Percentiles rank a stretch among this genome's conserved stretches.
These are phyloP conservation scores for Menura novaehollandiae DNA, from an alignment of 2,113 vertebrate genomes.

Conservation along the genomic window DNA sequence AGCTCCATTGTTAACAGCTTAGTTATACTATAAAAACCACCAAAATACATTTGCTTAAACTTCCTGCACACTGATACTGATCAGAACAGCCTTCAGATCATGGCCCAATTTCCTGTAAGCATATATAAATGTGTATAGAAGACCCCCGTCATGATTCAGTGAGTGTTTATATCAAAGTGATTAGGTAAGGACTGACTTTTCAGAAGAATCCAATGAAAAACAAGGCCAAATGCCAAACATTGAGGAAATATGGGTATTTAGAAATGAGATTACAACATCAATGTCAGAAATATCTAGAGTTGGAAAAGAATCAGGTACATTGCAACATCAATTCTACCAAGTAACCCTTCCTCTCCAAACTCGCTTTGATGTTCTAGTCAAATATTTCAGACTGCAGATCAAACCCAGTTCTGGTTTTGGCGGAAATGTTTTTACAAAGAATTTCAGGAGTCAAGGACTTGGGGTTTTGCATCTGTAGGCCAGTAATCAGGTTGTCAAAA, in stretches of 20 bases:
- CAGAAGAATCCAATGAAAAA: background rate
- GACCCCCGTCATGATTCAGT: background rate
- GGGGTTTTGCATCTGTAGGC: background rate
- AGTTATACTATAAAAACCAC: background rate
- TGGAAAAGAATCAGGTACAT: background rate
- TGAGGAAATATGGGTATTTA: background rate
- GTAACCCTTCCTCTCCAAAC: background rate
- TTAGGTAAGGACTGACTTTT: background rate
- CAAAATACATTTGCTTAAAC: background rate
- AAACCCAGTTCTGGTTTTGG: background rate
- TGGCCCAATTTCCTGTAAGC: background rate
- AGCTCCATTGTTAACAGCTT: background rate
- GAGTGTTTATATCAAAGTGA: background rate
- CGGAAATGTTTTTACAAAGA: background rate
- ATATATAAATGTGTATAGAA: background rate
- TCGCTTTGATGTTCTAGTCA: background rate
- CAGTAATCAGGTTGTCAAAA: background rate
- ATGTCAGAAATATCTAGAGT: background rate
- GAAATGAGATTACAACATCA: constrained; percentile 33
- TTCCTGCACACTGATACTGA: background rate
- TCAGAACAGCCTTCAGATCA: background rate
- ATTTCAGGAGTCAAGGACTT: background rate
- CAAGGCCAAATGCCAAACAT: background rate
- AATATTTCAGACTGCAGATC: background rate
- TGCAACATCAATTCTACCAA: background rate